These are phyloP conservation scores for Callipepla californica DNA, from an alignment of 2,113 vertebrate genomes.

Conservation along the genomic window DNA sequence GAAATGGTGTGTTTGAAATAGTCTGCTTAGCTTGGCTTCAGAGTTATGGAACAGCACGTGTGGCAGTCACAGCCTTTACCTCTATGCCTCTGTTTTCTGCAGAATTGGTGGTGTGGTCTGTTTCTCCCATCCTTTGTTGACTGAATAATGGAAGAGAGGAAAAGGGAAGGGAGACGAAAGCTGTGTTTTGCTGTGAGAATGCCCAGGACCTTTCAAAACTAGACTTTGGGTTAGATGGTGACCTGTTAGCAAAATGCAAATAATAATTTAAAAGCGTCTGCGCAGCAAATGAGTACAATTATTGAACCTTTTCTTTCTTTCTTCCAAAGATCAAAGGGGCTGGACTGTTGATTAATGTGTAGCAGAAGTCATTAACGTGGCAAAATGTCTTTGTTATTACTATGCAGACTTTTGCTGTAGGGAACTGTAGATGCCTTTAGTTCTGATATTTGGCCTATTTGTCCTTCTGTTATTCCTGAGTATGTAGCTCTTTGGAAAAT, in stretches of 20 bases:
- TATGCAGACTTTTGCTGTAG: background rate
- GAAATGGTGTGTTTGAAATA: background rate
- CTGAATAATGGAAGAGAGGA: background rate
- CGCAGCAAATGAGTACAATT: background rate
- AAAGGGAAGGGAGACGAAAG: background rate
- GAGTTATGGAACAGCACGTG: background rate
- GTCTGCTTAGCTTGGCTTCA: background rate
- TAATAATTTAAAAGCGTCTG: background rate
- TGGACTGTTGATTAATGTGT: background rate
- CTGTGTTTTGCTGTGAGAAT: background rate
- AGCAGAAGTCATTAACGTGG: background rate
- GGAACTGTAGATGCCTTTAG: background rate
- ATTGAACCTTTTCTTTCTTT: background rate
- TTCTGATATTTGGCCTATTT: background rate
- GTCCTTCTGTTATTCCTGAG: background rate
- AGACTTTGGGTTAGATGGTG: background rate
- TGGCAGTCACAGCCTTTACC: background rate
- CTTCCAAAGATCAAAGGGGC: background rate
- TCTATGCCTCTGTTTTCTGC: background rate
- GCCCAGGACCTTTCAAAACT: background rate
- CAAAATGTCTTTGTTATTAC: slow-evolving; percentile 19
- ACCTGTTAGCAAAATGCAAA: background rate
- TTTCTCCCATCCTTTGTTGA: background rate
- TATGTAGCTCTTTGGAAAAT: background rate
- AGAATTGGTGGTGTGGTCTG: background rate